A percentile compares a stretch with the other conserved stretches of the same genome.
Evolutionary conservation across 1,140 invertebrate genomes (phyloP).

Genomic region (Drosophila ironensis): DNA sequence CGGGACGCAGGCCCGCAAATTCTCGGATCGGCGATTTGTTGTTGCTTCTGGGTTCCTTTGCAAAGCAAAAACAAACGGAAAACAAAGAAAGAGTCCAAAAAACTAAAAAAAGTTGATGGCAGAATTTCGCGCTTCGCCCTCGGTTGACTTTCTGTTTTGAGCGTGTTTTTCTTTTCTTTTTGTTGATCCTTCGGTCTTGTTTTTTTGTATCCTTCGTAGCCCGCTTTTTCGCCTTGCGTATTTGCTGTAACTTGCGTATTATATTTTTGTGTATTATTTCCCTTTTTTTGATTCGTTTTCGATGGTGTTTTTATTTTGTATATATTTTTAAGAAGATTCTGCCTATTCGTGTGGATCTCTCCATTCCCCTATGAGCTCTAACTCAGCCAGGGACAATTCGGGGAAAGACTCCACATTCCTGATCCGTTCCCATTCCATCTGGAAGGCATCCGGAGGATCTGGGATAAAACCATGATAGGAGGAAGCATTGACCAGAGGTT

Average conservation of each 20-base stretch:
- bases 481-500: too few relatives aligned
- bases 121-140: constrained; percentile 46
- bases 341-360: too few relatives aligned
- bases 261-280: constrained; percentile 58
- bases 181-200: constrained; percentile 37
- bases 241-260: constrained; percentile 56
- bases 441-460: too few relatives aligned
- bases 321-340: too few relatives aligned
- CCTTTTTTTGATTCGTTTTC: constrained; percentile 81
- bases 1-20: constrained; percentile 30
- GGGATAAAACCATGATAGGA: too few relatives aligned
- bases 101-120: constrained; percentile 69
- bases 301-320: constrained; percentile 73
- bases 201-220: too few relatives aligned
- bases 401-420: too few relatives aligned
- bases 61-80: constrained; percentile 53
- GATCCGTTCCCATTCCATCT: too few relatives aligned
- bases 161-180: constrained; percentile 48
- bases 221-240: too few relatives aligned
- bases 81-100: constrained; percentile 68
- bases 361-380: too few relatives aligned
- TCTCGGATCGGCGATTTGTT: constrained; percentile 24
- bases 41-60: constrained; percentile 29
- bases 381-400: too few relatives aligned
- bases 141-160: constrained; percentile 68